These are phyloP conservation scores for Drosophila kikkawai DNA, from an alignment of 1,140 invertebrate genomes.

Conservation along the genomic window DNA sequence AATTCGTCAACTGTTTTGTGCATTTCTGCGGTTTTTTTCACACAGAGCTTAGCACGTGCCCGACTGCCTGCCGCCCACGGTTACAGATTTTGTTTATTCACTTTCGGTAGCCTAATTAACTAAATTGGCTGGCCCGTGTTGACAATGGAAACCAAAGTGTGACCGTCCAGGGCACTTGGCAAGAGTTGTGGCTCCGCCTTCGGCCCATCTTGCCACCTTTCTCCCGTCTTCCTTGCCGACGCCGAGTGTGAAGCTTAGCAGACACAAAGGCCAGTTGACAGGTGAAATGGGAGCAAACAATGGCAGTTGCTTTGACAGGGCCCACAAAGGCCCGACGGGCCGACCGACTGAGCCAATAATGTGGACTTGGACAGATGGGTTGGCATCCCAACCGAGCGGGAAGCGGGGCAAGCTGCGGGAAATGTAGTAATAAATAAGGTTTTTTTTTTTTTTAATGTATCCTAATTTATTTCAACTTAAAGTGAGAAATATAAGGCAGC, in stretches of 20 bases:
- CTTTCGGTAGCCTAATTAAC: constrained; percentile 67
- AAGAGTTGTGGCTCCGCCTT: constrained; percentile 20
- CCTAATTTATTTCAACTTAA: constrained; percentile 34
- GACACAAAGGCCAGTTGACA: constrained; percentile 52
- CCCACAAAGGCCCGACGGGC: constrained; percentile 33
- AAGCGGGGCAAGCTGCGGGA: not conserved
- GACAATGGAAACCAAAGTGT: constrained; percentile 49
- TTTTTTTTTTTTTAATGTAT: constrained; percentile 16
- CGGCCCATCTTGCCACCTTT: constrained; percentile 11
- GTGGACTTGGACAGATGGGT: constrained; percentile 19
- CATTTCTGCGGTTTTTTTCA: constrained; percentile 53
- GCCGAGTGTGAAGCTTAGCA: constrained; percentile 49
- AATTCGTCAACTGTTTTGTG: constrained; percentile 58
- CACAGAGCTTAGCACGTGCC: constrained; percentile 48
- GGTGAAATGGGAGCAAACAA: constrained; percentile 57
- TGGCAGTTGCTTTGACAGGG: constrained; percentile 59
- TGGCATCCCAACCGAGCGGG: constrained; percentile 8
- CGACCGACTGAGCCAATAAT: constrained; percentile 27
- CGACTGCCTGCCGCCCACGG: constrained; percentile 1
- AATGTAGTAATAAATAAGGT: constrained; percentile 38
- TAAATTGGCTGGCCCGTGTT: constrained; percentile 49
- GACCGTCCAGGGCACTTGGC: constrained; percentile 6
- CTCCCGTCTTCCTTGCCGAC: not conserved
- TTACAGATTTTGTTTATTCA: constrained; percentile 56
- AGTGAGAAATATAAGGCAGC: constrained; percentile 14